Conservation (phyloP, 1,140 invertebrate species). For the Nebria ingens region DNA sequence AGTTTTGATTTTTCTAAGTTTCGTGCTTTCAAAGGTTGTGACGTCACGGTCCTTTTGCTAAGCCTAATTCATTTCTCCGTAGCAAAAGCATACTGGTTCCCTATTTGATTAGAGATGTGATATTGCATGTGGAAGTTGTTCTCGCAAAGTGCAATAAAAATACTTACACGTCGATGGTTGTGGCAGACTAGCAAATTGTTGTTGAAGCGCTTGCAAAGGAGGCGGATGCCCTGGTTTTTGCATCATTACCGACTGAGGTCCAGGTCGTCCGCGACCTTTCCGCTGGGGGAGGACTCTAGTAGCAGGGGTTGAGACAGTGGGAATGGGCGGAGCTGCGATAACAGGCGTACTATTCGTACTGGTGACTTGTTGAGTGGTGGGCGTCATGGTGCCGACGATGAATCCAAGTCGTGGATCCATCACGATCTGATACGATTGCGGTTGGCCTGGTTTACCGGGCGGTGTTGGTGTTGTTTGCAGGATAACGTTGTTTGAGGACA, state of each 20-base stretch:
- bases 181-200: background rate
- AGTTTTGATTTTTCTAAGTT: too few species aligned
- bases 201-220: background rate
- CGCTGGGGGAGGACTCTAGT: background rate
- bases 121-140: too few species aligned
- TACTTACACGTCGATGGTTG: background rate
- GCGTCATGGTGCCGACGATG: constrained; percentile 37
- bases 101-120: too few species aligned
- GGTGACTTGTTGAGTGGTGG: background rate
- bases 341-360: constrained; percentile 15
- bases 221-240: constrained; percentile 14
- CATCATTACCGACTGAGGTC: background rate
- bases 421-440: constrained; percentile 34
- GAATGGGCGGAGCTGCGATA: constrained; percentile 16
- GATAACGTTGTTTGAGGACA: background rate
- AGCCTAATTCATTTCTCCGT: too few species aligned
- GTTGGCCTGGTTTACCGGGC: constrained; percentile 9
- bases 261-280: constrained; percentile 5
- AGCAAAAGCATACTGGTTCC: too few species aligned
- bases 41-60: too few species aligned
- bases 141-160: background rate
- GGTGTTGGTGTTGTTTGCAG: constrained; percentile 7
- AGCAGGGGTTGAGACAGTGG: constrained; percentile 15
- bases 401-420: constrained; percentile 42
- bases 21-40: too few species aligned